These are phyloP conservation scores for Mercenaria mercenaria DNA, from an alignment of 1,140 invertebrate genomes.

Conservation along the genomic window DNA sequence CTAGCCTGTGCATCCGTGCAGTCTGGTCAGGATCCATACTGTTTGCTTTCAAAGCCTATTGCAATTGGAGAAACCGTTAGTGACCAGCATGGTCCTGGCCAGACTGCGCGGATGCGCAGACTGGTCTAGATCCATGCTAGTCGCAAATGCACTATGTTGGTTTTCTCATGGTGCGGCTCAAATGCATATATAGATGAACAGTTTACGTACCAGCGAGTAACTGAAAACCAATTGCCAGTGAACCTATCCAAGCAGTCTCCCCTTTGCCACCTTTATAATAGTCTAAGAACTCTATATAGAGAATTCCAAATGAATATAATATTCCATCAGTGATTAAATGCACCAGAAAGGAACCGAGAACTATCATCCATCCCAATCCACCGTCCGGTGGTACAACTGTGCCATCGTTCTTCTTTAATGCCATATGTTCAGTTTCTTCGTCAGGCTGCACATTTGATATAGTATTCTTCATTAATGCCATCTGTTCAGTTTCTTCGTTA, in stretches of 20 bases:
- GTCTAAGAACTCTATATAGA: slow-evolving; percentile 90
- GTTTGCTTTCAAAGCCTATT: too few species aligned
- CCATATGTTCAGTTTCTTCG: neutral
- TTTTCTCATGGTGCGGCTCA: too few species aligned
- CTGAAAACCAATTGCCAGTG: slow-evolving; percentile 82
- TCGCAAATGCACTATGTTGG: too few species aligned
- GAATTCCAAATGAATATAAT: slow-evolving; percentile 86
- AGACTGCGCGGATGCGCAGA: too few species aligned
- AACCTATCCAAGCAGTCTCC: slow-evolving; percentile 92
- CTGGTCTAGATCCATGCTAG: too few species aligned
- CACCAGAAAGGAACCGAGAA: slow-evolving; percentile 98
- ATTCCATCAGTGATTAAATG: slow-evolving; percentile 99
- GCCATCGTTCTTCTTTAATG: neutral
- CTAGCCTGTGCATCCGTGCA: too few species aligned
- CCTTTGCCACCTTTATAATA: slow-evolving; percentile 95
- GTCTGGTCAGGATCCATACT: too few species aligned
- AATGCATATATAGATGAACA: too few species aligned
- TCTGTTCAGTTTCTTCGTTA: neutral
- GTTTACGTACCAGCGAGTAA: slow-evolving; percentile 77
- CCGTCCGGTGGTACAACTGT: slow-evolving; percentile 72
- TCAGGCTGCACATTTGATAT: neutral
- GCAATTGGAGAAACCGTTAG: too few species aligned
- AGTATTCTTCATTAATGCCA: neutral
- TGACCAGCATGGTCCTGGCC: too few species aligned
- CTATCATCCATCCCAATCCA: slow-evolving; percentile 97